Conservation (phyloP, 2,797 vertebrate species). For the Acanthurus lineatus region DNA sequence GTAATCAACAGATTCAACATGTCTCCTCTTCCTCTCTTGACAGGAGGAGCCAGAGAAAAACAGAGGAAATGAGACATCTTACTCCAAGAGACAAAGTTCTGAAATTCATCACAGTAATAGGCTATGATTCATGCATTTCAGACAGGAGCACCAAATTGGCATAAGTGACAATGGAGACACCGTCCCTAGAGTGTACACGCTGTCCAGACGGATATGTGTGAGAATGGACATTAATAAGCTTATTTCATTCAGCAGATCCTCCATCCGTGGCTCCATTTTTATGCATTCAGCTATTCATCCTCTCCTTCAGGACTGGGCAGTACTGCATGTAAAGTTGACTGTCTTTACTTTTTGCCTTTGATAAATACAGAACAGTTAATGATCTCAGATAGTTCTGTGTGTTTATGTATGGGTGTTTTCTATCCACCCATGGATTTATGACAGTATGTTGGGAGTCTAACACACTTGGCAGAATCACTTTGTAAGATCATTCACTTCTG, state of each 20-base stretch:
- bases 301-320: constrained; percentile 20
- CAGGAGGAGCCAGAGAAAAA: neutral
- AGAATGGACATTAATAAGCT: constrained; percentile 76
- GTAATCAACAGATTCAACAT: constrained; percentile 2
- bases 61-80: constrained; percentile 39
- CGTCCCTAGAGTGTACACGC: constrained; percentile 67
- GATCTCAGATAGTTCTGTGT: constrained; percentile 49
- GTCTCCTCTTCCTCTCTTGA: constrained; percentile 1
- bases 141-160: constrained; percentile 75
- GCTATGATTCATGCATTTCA: constrained; percentile 78
- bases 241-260: constrained; percentile 76
- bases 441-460: constrained; percentile 43
- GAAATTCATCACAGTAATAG: constrained; percentile 69
- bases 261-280: constrained; percentile 50
- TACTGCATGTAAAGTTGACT: constrained; percentile 39
- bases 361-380: constrained; percentile 39
- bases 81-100: constrained; percentile 56
- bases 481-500: constrained; percentile 19
- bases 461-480: constrained; percentile 43
- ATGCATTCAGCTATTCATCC: constrained; percentile 33
- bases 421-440: constrained; percentile 57
- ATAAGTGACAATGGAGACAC: constrained; percentile 76
- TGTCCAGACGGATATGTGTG: constrained; percentile 74
- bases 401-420: constrained; percentile 47
- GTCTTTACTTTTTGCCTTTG: constrained; percentile 30